A percentile compares a stretch with the other conserved stretches of the same genome.
Conservation (phyloP, 2,888 invertebrate species). For the Tanypteryx hageni region DNA sequence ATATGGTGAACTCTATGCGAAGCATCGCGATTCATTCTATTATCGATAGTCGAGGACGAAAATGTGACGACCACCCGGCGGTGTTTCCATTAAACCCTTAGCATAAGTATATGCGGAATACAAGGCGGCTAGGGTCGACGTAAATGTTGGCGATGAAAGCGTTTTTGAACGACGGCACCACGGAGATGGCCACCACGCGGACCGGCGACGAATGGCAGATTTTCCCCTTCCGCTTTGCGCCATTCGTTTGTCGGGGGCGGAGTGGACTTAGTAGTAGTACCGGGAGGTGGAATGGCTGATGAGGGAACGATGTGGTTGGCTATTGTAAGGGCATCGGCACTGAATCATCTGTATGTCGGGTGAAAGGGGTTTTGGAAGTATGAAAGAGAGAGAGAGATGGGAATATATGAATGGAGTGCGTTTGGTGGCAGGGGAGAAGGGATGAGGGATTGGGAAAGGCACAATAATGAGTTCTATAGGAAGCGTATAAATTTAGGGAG, state of each 20-base stretch:
- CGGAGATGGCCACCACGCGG: not conserved
- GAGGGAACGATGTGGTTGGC: not conserved
- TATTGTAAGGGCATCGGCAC: constrained; percentile 1
- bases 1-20: too few relatives aligned
- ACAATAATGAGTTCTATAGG: not conserved
- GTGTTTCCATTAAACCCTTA: not conserved
- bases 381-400: not conserved
- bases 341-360: not conserved
- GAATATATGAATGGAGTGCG: not conserved
- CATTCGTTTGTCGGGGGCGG: too few relatives aligned
- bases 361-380: not conserved
- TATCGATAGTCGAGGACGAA: not conserved
- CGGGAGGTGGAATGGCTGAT: not conserved
- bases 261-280: too few relatives aligned
- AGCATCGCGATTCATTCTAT: too few relatives aligned
- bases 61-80: not conserved
- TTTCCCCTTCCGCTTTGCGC: not conserved
- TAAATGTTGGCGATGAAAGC: not conserved
- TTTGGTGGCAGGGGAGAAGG: not conserved
- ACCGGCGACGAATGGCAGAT: not conserved
- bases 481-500: not conserved
- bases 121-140: not conserved
- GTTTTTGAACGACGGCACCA: not conserved
- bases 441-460: not conserved
- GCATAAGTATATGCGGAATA: not conserved